Conservation (phyloP, 2,113 vertebrate species). For the Euleptes europaea region DNA sequence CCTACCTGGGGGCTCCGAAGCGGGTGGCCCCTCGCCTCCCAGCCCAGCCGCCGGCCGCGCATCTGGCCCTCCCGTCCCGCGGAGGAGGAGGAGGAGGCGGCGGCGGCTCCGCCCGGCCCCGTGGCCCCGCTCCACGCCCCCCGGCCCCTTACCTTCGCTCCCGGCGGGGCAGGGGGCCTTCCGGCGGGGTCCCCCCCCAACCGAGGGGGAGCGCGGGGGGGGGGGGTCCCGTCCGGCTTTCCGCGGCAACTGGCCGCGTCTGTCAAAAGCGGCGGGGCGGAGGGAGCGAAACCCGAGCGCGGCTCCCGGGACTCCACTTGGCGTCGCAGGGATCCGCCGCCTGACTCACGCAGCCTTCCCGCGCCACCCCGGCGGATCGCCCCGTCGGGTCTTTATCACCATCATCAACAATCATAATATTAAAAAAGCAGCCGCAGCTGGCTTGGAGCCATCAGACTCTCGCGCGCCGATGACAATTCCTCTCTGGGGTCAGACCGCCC, state of each 20-base stretch:
- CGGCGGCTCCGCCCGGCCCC: background rate
- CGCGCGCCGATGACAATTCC: background rate
- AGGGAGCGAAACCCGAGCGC: too few relatives aligned
- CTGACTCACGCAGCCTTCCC: conserved; percentile 40
- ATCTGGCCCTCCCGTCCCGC: background rate
- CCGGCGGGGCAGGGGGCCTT: background rate
- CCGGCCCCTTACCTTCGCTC: background rate
- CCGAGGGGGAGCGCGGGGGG: background rate
- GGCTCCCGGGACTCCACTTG: background rate
- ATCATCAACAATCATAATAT: too few relatives aligned
- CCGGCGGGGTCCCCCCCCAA: background rate
- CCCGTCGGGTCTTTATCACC: background rate
- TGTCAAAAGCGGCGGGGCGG: conserved; percentile 6
- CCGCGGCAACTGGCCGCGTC: conserved; percentile 26
- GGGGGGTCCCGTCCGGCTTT: conserved; percentile 26
- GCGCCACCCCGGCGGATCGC: conserved; percentile 55
- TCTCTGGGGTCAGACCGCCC: background rate
- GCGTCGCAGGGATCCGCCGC: background rate
- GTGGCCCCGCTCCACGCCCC: background rate
- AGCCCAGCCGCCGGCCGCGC: background rate
- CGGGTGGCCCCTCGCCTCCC: background rate
- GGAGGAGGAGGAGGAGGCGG: background rate
- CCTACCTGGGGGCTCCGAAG: background rate
- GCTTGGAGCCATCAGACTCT: background rate
- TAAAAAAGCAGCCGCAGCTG: too few relatives aligned